phyloP scores from a whole-genome alignment of 1,140 invertebrate species.

The Bombus superbus region DNA sequence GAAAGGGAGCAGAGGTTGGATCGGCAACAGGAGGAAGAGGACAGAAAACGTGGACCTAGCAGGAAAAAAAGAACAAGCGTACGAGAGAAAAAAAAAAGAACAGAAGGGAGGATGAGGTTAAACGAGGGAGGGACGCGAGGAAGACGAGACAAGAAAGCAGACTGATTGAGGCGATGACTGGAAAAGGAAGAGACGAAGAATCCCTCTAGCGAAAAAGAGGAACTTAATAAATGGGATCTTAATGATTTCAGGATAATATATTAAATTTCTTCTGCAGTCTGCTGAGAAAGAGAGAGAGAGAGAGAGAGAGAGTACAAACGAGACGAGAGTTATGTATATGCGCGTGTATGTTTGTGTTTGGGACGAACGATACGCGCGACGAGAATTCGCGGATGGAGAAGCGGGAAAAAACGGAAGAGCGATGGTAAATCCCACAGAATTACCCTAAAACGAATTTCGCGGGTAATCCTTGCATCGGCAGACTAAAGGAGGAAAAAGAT shows the following conservation, averaged over 20 bases:
- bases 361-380: background rate
- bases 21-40: background rate
- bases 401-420: background rate
- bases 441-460: constrained; percentile 49
- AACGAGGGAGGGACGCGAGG: background rate
- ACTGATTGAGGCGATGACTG: constrained; percentile 16
- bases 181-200: background rate
- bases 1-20: background rate
- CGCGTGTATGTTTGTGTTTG: background rate
- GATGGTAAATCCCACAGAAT: constrained; percentile 40
- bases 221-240: constrained; percentile 26
- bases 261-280: constrained; percentile 4
- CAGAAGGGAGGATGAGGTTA: background rate
- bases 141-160: background rate
- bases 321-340: constrained; percentile 5
- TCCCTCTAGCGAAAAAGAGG: background rate
- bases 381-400: background rate
- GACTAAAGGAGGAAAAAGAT: constrained; percentile 9
- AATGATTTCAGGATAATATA: constrained; percentile 34
- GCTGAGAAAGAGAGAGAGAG: too few relatives aligned
- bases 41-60: background rate
- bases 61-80: background rate
- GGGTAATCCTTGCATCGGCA: constrained; percentile 43
- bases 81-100: too few relatives aligned
- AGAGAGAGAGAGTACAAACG: too few relatives aligned